Evolutionary conservation across 1,140 invertebrate genomes (phyloP), one percentile per base, ranked within the genome.

Genomic region (Diabrotica undecimpunctata): DNA sequence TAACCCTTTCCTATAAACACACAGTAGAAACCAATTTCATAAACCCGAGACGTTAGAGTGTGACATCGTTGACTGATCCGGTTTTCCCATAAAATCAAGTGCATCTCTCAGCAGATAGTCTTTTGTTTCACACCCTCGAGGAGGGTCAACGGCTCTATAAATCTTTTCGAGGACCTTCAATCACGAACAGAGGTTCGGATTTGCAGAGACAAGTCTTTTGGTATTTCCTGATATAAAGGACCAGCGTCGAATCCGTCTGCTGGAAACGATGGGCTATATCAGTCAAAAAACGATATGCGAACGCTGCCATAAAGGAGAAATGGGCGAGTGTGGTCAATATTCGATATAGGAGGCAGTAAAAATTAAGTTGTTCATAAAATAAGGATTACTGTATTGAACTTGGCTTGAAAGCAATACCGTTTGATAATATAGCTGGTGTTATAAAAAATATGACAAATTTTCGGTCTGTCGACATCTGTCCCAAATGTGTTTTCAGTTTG

Each of bases 71-170:
- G 41, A 46, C n/a, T 25, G 25, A 25, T 46, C 41, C n/a, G 13
- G 14, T 13, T 13, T 54, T 11, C 8, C 53, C 53, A 54, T 54
- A 25, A 54, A 54, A 54, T 54, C 53, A 13, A 54, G 53, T 37
- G 5, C n/a, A 11, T 37, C 8, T 7, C 36, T 38, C 25, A 25
- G 25, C 25, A 25, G 25, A 25, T 25, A 25, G 25, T 41, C 55
- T 57, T 57, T 41, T 57, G 55, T 57, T 57, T 57, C n/a, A 57
- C 55, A 7, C 55, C 37, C 7, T 57, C 55, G 12, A 57, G 7
- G 12, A 57, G 55, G 36, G 55, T 57, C 25, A 57, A 57, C 35
- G 55, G 36, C 37, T n/a, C n/a, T 37, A 57, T 57, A 57, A 57
- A 57, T 57, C 37, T 57, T 37, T 7, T 37, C 25, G 37, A 57